Evolutionary conservation across 2,113 vertebrate genomes (phyloP).

Genomic region (Rhinichthys klamathensis): DNA sequence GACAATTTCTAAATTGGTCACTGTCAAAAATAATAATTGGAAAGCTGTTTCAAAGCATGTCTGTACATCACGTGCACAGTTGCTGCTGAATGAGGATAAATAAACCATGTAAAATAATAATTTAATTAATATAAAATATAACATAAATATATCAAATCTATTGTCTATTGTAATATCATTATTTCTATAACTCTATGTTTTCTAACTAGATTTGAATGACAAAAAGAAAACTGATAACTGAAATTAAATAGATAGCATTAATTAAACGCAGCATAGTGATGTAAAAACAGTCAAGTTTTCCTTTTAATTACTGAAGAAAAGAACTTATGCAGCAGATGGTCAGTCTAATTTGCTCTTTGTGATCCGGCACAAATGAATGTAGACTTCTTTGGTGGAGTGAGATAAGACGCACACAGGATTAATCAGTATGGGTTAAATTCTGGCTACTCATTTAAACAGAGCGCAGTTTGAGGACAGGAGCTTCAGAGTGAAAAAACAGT

Average conservation of each 20-base stretch:
- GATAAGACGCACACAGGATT: conserved; percentile 16
- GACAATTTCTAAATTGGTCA: neutral
- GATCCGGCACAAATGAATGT: conserved; percentile 2
- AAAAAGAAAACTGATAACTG: neutral
- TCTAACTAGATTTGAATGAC: neutral
- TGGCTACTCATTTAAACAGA: conserved; percentile 23
- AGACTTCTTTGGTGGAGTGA: conserved; percentile 17
- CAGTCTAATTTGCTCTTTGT: conserved; percentile 25
- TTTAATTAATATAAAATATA: no score
- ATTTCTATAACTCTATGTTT: neutral
- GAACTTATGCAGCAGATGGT: conserved; percentile 19
- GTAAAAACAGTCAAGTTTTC: neutral
- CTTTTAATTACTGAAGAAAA: neutral
- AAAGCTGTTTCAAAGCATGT: neutral
- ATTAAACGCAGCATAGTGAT: neutral
- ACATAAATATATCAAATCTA: no score
- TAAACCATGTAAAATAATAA: neutral
- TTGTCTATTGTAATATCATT: neutral
- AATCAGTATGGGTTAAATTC: neutral
- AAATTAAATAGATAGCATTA: neutral
- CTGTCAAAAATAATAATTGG: neutral
- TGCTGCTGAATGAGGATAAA: neutral
- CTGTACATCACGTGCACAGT: neutral
- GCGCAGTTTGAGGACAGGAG: conserved; percentile 19
- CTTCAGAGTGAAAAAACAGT: conserved; percentile 27